Base-by-base conservation (phyloP, 2,113 vertebrate genomes). In the Cyprichromis sp. region DNA sequence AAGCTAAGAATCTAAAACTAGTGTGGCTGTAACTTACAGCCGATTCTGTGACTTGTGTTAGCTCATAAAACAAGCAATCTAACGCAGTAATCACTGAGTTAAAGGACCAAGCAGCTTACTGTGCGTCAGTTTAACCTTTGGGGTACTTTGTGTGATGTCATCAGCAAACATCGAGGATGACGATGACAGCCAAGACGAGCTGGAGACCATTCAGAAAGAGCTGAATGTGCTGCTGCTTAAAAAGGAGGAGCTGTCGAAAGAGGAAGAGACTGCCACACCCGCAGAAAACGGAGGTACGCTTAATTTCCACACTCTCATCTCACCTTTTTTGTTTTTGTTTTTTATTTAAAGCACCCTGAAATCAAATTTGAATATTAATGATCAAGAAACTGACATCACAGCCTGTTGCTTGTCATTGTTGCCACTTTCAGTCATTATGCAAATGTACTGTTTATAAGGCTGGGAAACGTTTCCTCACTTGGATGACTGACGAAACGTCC, bases 141-240 rank as follows among this genome's bases (percentile, higher is more conserved):
- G 9, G 7, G 53, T 12, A 47, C 5, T 11, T 31, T 71, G 12
- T 80, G 31, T 63, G 36, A 5, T 76, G 38, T 45, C 13, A 4
- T 26, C 29, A 90, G 88, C 26, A 16, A 40, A 12, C 24, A 1
- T 31, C 17, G 26, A 52, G 26, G 73, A 78, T 14, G 45, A 78
- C 2, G 26, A 78, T n/a, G 83, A 13, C 36, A 47, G 26, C 4
- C 87, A 92, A 4, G 59, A 90, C 36, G 91, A 92, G 85, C 91
- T 96, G 85, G 83, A 85, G 63, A 17, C 19, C 57, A 87, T 95
- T 42, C 80, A 94, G 68, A 82, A n/a, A 38, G 95, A 96, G 86
- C 45, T 95, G 12, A 17, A 87, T 10, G 82, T 92, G 59, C 89
- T 96, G 86, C 24, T 17, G 42, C 36, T 5, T 2, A 45, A 52